phyloP scores from a whole-genome alignment of 2,113 vertebrate species.

The Larimichthys polyactis region DNA sequence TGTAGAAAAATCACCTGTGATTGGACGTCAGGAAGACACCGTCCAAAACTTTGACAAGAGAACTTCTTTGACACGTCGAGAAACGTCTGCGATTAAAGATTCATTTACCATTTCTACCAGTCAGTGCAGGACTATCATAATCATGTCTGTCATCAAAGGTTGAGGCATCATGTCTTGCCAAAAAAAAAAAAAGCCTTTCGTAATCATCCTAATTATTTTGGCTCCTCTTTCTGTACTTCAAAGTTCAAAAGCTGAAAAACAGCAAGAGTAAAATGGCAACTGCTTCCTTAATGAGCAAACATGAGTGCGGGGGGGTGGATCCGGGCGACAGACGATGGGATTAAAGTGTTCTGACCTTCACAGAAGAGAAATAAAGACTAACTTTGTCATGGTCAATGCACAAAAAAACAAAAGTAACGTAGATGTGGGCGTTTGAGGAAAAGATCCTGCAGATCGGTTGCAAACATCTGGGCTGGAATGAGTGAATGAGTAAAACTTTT shows the following conservation, averaged over 20 bases:
- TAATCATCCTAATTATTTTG: not conserved
- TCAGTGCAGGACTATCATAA: not conserved
- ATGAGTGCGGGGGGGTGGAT: not conserved
- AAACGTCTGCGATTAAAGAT: not conserved
- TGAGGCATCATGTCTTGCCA: not conserved
- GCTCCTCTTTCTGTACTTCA: not conserved
- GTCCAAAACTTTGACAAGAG: not conserved
- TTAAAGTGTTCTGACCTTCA: constrained; percentile 23
- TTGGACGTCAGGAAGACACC: not conserved
- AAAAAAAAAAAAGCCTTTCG: too few relatives aligned
- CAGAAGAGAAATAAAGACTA: not conserved
- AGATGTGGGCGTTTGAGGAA: not conserved
- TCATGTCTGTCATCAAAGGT: not conserved
- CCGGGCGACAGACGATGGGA: not conserved
- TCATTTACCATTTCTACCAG: too few relatives aligned
- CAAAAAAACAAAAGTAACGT: not conserved
- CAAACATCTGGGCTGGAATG: constrained; percentile 11
- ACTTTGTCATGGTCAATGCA: not conserved
- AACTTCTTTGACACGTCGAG: not conserved
- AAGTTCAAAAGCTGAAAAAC: not conserved
- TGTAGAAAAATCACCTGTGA: not conserved
- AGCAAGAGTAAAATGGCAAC: not conserved
- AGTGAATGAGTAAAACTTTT: not conserved
- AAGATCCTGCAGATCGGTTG: not conserved
- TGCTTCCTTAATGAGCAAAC: constrained; percentile 5